These are phyloP conservation scores for Polyommatus iphigenia DNA, from an alignment of 2,888 invertebrate species.

Conservation along the genomic window DNA sequence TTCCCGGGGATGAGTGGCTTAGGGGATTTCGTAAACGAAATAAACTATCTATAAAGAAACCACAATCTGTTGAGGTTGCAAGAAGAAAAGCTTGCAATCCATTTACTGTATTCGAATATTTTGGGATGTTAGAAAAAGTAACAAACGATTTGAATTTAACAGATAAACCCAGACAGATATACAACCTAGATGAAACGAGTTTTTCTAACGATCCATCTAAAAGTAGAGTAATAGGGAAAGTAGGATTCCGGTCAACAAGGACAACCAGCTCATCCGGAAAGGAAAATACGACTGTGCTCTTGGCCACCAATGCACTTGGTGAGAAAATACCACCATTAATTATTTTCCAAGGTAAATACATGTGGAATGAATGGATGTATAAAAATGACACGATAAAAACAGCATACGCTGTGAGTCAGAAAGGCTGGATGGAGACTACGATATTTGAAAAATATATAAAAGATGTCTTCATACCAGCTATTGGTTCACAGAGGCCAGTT, in stretches of 20 bases:
- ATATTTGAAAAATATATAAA: conserved; percentile 45
- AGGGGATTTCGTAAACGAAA: conserved; percentile 28
- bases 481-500: not conserved
- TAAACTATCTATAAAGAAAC: conserved; percentile 39
- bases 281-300: conserved; percentile 43
- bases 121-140: conserved; percentile 37
- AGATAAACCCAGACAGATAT: conserved; percentile 39
- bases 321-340: conserved; percentile 45
- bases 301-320: conserved; percentile 42
- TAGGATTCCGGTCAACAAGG: conserved; percentile 41
- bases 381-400: conserved; percentile 41
- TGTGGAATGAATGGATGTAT: conserved; percentile 47
- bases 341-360: conserved; percentile 44
- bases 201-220: conserved; percentile 41
- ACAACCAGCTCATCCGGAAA: conserved; percentile 42
- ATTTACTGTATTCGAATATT: conserved; percentile 38
- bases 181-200: conserved; percentile 42
- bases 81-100: conserved; percentile 40
- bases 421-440: conserved; percentile 51
- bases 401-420: conserved; percentile 45
- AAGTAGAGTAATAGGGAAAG: conserved; percentile 41
- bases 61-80: conserved; percentile 38
- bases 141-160: conserved; percentile 34
- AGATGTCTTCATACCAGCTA: conserved; percentile 42
- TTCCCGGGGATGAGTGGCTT: conserved; percentile 30